Evolutionary conservation across 2,888 invertebrate genomes (phyloP), one percentile per base, ranked within the genome.

Genomic region (Stictocephala bisonia): DNA sequence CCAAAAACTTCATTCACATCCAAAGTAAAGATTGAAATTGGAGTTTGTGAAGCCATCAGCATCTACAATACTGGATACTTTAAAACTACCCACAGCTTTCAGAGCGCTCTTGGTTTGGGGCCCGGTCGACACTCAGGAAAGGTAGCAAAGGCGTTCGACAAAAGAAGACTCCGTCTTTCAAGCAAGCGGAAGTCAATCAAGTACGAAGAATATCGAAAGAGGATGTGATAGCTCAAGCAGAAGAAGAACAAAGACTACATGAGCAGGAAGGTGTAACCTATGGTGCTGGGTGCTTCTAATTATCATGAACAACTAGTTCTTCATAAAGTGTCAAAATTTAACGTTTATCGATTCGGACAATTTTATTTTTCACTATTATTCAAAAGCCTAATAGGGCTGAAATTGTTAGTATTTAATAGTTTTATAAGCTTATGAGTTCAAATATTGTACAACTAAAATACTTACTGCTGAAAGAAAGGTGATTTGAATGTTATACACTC

Each of bases 131-230:
- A 24, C 26, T 15, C 56, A 22, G 56, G 15, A 24, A 56, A 56
- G 2, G n/a, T 56, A 22, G 29, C 56, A 22, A 56, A 56, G 29
- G 9, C 20, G 15, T 24, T 56, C 29, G 56, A 53, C 56, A 24
- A 18, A 13, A 56, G 26, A 56, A 56, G 56, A 26, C 26, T 56
- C 15, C 22, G n/a, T 24, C 22, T 26, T 11, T 22, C 56, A 24
- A 24, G 9, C 26, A 27, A 24, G 9, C 22, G 56, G 26, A 56
- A 56, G 26, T 22, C 22, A 56, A 27, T 26, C 26, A 56, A 60
- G 31, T 60, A 29, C 31, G 35, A 60, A 60, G 60, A 29, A 9
- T 60, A 60, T 22, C 11, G 60, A 60, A 58, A 18, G 18, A 58
- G 22, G 29, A n/a, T 29, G 4, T 31, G 9, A 31, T 31, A 29